Base-by-base conservation (phyloP, 2,888 invertebrate species). In the Mythimna ferrago region DNA sequence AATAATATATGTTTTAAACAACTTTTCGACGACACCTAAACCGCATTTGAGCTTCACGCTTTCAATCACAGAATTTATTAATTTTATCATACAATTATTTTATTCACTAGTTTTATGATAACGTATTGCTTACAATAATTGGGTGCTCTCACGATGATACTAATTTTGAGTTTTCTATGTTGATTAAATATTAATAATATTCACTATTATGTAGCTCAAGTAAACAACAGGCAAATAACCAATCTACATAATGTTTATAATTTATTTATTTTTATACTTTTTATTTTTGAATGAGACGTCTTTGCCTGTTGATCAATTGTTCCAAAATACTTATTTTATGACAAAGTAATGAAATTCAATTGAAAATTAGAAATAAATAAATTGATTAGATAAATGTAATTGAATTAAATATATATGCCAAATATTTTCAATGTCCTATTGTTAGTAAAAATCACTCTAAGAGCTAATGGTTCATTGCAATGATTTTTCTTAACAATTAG, bases 41-140 rank as follows among this genome's bases (percentile, higher is more conserved):
- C 62, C 74, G 70, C 76, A 77, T 71, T 85, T 86, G 85, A 89
- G 87, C 89, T 86, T 82, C 85, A 86, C 87, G 81, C 85, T 86
- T 79, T 75, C 84, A 88, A 90, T 89, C 90, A 89, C 89, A 89
- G 89, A 83, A 80, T 85, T 78, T 63, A 76, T 78, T 85, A 73
- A 82, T 60, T 71, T 78, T 74, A 78, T 75, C 66, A 71, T 83
- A 79, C 75, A 85, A 79, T 76, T 80, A 60, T 73, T 79, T 86
- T 81, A 76, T 79, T 65, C 19, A 75, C 84, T 86, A 83, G 73
- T 72, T 73, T 82, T 66, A 74, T 73, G 78, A 79, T 76, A 80
- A 82, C 53, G 64, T 88, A 87, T 87, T 90, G 89, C 89, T 90
- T 88, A 88, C 19, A 76, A 83, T 89, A 89, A 87, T 90, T 90